These are phyloP conservation scores for Drosophila bifasciata DNA, from an alignment of 1,140 invertebrate genomes.

Conservation along the genomic window DNA sequence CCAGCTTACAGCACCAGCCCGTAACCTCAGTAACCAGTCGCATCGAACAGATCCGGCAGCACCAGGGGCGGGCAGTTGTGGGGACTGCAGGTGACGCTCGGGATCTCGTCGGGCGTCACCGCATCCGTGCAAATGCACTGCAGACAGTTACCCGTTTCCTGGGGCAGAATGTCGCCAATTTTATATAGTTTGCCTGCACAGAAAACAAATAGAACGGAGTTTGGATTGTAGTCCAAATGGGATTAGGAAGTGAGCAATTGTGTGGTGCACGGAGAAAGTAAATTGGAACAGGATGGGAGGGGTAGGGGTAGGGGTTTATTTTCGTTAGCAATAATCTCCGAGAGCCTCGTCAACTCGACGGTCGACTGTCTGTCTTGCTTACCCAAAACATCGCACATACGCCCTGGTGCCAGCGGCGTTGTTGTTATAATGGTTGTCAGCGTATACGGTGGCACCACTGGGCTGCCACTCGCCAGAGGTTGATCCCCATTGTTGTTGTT, in stretches of 20 bases:
- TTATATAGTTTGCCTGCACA: slow-evolving; percentile 87
- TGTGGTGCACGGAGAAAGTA: not conserved
- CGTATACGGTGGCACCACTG: slow-evolving; percentile 56
- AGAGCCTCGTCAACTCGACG: slow-evolving; percentile 9
- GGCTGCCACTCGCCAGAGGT: slow-evolving; percentile 38
- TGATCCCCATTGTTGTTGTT: slow-evolving; percentile 36
- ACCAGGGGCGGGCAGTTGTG: slow-evolving; percentile 85
- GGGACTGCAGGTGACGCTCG: slow-evolving; percentile 88
- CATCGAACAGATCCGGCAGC: slow-evolving; percentile 81
- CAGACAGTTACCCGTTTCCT: slow-evolving; percentile 89
- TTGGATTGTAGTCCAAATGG: slow-evolving; percentile 38
- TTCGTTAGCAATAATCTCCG: slow-evolving; percentile 2
- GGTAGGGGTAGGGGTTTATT: too few relatives aligned
- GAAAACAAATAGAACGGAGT: slow-evolving; percentile 34
- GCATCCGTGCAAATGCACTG: slow-evolving; percentile 87
- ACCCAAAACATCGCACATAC: slow-evolving; percentile 82
- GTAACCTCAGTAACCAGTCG: slow-evolving; percentile 83
- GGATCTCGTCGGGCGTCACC: slow-evolving; percentile 84
- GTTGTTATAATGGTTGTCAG: slow-evolving; percentile 75
- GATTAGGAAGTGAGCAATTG: slow-evolving; percentile 40
- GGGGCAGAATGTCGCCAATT: slow-evolving; percentile 87
- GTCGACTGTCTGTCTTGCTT: slow-evolving; percentile 64
- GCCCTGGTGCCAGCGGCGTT: slow-evolving; percentile 65
- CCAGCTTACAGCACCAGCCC: slow-evolving; percentile 75
- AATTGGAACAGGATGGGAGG: too few relatives aligned